Evolutionary conservation across 2,888 invertebrate species (phyloP).

Genomic region (Antheraea yamamai): DNA sequence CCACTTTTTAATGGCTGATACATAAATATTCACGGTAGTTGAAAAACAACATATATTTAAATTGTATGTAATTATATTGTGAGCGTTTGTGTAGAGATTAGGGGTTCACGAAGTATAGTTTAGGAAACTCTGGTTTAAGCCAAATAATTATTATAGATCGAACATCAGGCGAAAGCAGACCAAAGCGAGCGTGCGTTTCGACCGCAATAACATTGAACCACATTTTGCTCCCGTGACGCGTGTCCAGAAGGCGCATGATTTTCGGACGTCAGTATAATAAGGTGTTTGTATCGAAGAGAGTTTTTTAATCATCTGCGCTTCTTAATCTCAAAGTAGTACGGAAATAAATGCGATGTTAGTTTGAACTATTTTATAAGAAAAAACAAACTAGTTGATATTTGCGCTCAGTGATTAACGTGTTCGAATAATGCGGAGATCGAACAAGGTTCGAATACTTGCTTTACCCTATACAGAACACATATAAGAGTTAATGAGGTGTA

Average conservation of each 20-base stretch:
- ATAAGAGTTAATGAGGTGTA: too few relatives aligned
- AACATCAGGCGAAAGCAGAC: background rate
- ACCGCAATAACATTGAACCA: conserved; percentile 25
- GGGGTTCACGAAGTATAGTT: background rate
- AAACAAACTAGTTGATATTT: background rate
- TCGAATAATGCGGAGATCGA: too few relatives aligned
- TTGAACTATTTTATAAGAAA: background rate
- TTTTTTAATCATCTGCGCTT: background rate
- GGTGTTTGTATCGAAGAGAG: background rate
- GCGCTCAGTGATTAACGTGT: too few relatives aligned
- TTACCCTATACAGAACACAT: too few relatives aligned
- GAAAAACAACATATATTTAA: background rate
- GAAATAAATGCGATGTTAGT: background rate
- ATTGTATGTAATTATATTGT: background rate
- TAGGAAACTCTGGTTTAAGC: background rate
- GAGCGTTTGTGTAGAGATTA: background rate
- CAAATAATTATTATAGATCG: background rate
- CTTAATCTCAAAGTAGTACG: background rate
- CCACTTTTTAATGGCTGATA: too few relatives aligned
- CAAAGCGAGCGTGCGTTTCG: conserved; percentile 9
- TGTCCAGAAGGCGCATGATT: conserved; percentile 15
- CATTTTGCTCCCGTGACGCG: conserved; percentile 22
- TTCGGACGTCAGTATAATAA: conserved; percentile 14
- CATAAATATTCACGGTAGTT: background rate
- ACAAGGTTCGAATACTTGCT: too few relatives aligned